Base-by-base conservation (phyloP, 2,113 vertebrate species). In the Petroica traversi region DNA sequence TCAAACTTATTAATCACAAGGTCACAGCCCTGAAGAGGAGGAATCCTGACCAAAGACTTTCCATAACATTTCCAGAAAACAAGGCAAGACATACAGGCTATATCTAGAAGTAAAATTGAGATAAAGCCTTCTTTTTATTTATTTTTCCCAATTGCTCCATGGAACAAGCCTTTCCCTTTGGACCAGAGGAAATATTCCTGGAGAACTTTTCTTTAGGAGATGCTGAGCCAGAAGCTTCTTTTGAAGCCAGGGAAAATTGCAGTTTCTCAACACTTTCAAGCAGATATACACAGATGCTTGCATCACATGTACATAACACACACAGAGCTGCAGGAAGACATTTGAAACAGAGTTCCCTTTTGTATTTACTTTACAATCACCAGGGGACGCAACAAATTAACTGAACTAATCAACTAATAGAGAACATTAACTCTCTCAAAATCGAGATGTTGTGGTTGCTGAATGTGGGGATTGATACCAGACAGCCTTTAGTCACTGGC, bases 321-420 rank as follows among this genome's bases (percentile, higher is more conserved):
- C 68, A 87, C 69, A 25, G 74, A 94, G 66, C 81, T 74, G 55
- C 82, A 92, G 92, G 88, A 86, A 90, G 55, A 41, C n/a, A 80
- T 79, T 61, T 83, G 49, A 77, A 94, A 93, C 92, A 93, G 49
- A 85, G 58, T 4, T 83, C 67, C 54, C 74, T 82, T 75, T 89
- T 20, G 8, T 95, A 89, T 89, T 95, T 96, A 85, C 66, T 94
- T 95, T 94, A 96, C 71, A 95, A 91, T 92, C 92, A 83, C 55
- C 87, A 36, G 8, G 78, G 94, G 92, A 93, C 93, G 76, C 87
- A 93, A 89, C 89, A 96, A 96, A 96, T 95, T 95, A 95, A 96
- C 71, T 45, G 66, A 88, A 89, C 95, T 95, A 96, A 97, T 97
- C 93, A 95, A 66, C 89, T 95, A 95, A 96, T 94, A 95, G 88